Base-by-base conservation (phyloP, 1,140 invertebrate genomes). In the Nymphalis io region DNA sequence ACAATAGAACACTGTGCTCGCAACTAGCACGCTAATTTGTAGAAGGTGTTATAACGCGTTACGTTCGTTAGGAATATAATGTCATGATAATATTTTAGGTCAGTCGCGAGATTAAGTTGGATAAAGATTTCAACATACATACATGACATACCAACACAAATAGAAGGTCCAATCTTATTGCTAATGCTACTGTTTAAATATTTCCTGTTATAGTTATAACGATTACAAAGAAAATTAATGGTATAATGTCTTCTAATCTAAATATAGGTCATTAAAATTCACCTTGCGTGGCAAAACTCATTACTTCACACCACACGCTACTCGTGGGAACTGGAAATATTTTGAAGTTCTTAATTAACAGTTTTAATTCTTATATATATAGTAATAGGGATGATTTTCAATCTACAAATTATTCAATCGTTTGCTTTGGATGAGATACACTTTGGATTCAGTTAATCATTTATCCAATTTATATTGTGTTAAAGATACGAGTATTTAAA, bases 271-370 rank as follows among this genome's bases (percentile, higher is more conserved):
- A 39, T 67, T 67, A 67, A 67, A 67, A 69, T 69, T 73, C 67
- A 66, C 58, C 65, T 73, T 68, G 74, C 74, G 68, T 73, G 74
- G 68, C 68, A 70, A 68, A 74, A 68, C 68, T 67, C 72, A 68
- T 71, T 68, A 73, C 46, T 68, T 63, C 60, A 55, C 66, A 72
- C 33, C 42, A 55, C 72, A 74, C 63, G 72, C 72, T 60, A 68
- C 59, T 71, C 73, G 73, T 74, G 73, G 73, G 73, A 73, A 73
- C 60, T 39, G 51, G 40, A 57, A 57, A 59, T 23, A 51, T 67
- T 67, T 51, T 23, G 42, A 38, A 12, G 39, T 38, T 51, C 38
- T 44, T 13, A 60, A 21, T 20, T 27, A 51, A n/a, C 6, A 2
- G 18, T 16, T 13, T 4, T 58, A 15, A 57, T 15, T 46, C 53